Percentiles rank a stretch among this genome's conserved stretches.
Evolutionary conservation across 2,888 invertebrate genomes (phyloP).

Genomic region (Orchesella flavescens): DNA sequence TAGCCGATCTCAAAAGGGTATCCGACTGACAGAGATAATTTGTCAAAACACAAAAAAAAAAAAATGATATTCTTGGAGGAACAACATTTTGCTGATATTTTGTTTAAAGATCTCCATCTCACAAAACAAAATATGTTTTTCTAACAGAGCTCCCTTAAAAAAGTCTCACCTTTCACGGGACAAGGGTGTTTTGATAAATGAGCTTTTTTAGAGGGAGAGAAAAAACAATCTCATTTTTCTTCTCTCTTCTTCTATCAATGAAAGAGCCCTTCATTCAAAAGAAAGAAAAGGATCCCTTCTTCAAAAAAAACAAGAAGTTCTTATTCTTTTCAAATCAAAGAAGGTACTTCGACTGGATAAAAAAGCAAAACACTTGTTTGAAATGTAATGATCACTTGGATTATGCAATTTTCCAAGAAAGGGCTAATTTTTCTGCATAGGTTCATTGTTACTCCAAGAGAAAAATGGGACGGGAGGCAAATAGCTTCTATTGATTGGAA

Average conservation of each 20-base stretch:
- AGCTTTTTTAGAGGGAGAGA: conserved; percentile 12
- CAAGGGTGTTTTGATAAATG: conserved; percentile 64
- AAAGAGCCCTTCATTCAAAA: conserved; percentile 1
- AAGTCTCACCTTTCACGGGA: conserved; percentile 56
- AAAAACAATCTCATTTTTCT: conserved; percentile 31
- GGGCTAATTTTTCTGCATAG: background rate
- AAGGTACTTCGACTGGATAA: too few relatives aligned
- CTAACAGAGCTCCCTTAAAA: background rate
- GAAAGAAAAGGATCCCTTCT: background rate
- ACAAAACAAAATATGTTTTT: conserved; percentile 9
- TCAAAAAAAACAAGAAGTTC: background rate
- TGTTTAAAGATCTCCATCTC: background rate
- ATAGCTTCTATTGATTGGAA: too few relatives aligned
- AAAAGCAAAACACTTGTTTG: too few relatives aligned
- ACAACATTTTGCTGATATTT: background rate
- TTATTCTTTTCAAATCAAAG: background rate
- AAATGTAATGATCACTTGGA: too few relatives aligned
- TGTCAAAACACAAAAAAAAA: conserved; percentile 39
- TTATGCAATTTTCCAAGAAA: background rate
- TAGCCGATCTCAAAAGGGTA: conserved; percentile 58
- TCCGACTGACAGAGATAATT: conserved; percentile 60
- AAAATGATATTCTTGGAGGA: background rate
- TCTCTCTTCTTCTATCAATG: conserved; percentile 9
- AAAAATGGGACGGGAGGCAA: too few relatives aligned
- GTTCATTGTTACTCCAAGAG: background rate